Conservation (phyloP, 2,888 invertebrate genomes). For the Papilio elwesi region DNA sequence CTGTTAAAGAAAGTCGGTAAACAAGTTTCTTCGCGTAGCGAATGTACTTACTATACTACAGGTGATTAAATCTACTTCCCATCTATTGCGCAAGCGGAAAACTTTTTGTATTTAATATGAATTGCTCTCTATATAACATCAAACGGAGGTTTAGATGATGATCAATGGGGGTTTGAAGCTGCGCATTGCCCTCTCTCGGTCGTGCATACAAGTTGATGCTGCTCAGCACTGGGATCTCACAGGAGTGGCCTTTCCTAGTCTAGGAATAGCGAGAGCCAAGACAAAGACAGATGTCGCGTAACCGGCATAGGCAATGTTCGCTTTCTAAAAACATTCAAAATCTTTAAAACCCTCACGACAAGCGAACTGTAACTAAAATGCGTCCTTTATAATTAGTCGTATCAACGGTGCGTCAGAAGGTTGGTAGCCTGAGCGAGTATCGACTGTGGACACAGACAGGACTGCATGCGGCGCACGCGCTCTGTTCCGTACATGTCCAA, state of each 20-base stretch:
- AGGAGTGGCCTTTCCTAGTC: too few relatives aligned
- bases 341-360: too few relatives aligned
- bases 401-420: slow-evolving; percentile 7
- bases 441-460: neutral
- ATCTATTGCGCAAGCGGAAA: slow-evolving; percentile 32
- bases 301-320: too few relatives aligned
- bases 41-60: slow-evolving; percentile 29
- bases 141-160: neutral
- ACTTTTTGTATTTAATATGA: slow-evolving; percentile 21
- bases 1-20: slow-evolving; percentile 36
- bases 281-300: too few relatives aligned
- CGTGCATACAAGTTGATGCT: too few relatives aligned
- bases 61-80: slow-evolving; percentile 33
- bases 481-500: slow-evolving; percentile 2
- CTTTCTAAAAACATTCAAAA: too few relatives aligned
- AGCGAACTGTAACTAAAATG: too few relatives aligned
- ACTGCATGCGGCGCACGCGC: slow-evolving; percentile 15
- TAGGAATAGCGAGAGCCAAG: too few relatives aligned
- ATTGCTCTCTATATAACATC: slow-evolving; percentile 1
- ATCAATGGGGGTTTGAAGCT: neutral
- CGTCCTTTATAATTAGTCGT: slow-evolving; percentile 1
- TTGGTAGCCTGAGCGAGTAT: slow-evolving; percentile 8
- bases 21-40: slow-evolving; percentile 38
- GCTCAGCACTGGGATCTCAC: too few relatives aligned
- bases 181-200: neutral